phyloP scores from a whole-genome alignment of 2,797 vertebrate species.

The Eospalax fontanierii region DNA sequence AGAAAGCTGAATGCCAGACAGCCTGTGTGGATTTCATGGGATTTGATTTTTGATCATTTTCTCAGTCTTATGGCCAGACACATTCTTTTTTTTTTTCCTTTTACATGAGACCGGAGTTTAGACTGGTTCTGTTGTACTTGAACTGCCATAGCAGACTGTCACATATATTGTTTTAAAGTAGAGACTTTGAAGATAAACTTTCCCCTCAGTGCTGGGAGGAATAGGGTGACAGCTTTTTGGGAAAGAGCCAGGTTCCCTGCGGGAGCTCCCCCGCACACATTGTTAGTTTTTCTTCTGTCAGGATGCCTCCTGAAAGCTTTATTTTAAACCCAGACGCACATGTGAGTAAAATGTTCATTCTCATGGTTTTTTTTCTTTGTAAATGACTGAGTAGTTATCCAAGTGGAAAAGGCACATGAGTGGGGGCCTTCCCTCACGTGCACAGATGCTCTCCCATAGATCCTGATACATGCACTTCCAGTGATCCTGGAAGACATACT shows the following conservation, averaged over 20 bases:
- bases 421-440: neutral
- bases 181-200: conserved; percentile 7
- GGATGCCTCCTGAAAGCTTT: neutral
- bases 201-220: neutral
- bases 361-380: neutral
- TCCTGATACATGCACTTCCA: neutral
- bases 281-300: neutral
- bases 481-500: neutral
- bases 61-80: conserved; percentile 1
- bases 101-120: neutral
- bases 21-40: neutral
- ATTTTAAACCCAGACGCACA: neutral
- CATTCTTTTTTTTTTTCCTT: neutral
- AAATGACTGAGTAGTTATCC: neutral
- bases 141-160: neutral
- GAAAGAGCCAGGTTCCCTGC: neutral
- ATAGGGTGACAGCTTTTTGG: neutral
- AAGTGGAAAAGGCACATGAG: neutral
- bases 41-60: neutral
- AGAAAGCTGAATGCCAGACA: neutral
- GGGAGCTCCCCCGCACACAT: neutral
- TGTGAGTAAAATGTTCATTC: neutral
- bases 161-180: neutral
- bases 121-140: neutral
- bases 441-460: neutral